Percentiles rank a stretch among this genome's conserved stretches.
Conservation (phyloP, 2,888 invertebrate genomes). For the Acleris literana region DNA sequence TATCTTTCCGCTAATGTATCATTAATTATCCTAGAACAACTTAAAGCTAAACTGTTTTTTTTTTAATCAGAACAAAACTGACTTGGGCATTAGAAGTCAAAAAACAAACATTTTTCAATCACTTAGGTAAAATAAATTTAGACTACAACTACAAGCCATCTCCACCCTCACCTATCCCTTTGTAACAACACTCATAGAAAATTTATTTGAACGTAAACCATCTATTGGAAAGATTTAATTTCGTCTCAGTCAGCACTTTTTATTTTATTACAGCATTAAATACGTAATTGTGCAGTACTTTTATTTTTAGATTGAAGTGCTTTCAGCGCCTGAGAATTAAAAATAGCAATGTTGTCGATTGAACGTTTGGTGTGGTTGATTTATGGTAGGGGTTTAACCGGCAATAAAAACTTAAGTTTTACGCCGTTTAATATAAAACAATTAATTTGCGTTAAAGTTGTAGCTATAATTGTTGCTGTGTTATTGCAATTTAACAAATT, state of each 20-base stretch:
- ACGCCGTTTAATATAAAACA: not conserved
- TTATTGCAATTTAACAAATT: too few species aligned
- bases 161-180: conserved; percentile 44
- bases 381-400: conserved; percentile 42
- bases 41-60: too few species aligned
- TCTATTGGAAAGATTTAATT: conserved; percentile 70
- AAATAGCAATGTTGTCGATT: conserved; percentile 54
- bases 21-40: too few species aligned
- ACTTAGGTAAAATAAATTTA: too few species aligned
- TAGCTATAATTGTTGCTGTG: too few species aligned
- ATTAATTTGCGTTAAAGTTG: too few species aligned
- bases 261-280: conserved; percentile 71
- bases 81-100: too few species aligned
- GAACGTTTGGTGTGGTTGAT: conserved; percentile 41
- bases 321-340: conserved; percentile 59
- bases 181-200: conserved; percentile 60
- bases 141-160: conserved; percentile 38
- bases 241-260: conserved; percentile 72
- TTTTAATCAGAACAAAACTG: too few species aligned
- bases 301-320: conserved; percentile 44
- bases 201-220: conserved; percentile 69
- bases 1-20: too few species aligned
- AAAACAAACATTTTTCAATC: too few species aligned
- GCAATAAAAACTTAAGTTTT: not conserved
- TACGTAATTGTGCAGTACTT: conserved; percentile 55